These are phyloP conservation scores for Corythornis vintsioides DNA, from an alignment of 2,113 vertebrate species.

Conservation along the genomic window DNA sequence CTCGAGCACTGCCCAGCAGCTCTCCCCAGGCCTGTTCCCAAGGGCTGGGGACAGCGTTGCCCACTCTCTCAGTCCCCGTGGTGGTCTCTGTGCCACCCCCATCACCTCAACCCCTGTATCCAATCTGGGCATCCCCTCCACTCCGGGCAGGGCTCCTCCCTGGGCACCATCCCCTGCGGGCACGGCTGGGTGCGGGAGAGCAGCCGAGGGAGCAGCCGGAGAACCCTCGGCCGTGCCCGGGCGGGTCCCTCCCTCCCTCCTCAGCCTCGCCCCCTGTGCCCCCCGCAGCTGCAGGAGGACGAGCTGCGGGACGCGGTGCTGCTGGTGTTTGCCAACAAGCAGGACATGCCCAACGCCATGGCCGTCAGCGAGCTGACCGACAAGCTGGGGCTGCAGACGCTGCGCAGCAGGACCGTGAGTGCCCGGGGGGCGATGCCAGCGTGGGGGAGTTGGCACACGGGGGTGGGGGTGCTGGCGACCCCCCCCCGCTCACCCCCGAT, in stretches of 20 bases:
- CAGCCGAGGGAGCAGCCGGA: not conserved
- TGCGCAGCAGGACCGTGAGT: slow-evolving; percentile 84
- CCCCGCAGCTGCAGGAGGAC: slow-evolving; percentile 82
- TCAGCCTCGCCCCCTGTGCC: not conserved
- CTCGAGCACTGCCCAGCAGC: too few relatives aligned
- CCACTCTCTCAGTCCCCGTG: rapidly evolving
- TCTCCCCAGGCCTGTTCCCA: too few relatives aligned
- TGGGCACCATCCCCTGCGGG: not conserved
- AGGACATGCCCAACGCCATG: slow-evolving; percentile 94
- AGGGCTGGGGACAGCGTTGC: too few relatives aligned
- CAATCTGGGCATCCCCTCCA: not conserved
- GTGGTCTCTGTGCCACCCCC: not conserved
- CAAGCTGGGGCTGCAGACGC: slow-evolving; percentile 82
- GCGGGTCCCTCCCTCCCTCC: rapidly evolving
- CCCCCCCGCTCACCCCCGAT: too few relatives aligned
- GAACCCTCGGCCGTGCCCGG: not conserved
- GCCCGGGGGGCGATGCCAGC: too few relatives aligned
- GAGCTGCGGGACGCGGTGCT: slow-evolving; percentile 87
- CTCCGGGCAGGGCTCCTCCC: not conserved
- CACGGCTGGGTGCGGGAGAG: rapidly evolving
- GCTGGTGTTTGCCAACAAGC: slow-evolving; percentile 94
- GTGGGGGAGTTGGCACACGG: too few relatives aligned
- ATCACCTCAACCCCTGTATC: not conserved
- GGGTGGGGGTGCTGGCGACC: too few relatives aligned
- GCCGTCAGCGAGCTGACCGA: slow-evolving; percentile 86